phyloP scores from a whole-genome alignment of 2,797 vertebrate genomes.

The Eleutherodactylus coqui region DNA sequence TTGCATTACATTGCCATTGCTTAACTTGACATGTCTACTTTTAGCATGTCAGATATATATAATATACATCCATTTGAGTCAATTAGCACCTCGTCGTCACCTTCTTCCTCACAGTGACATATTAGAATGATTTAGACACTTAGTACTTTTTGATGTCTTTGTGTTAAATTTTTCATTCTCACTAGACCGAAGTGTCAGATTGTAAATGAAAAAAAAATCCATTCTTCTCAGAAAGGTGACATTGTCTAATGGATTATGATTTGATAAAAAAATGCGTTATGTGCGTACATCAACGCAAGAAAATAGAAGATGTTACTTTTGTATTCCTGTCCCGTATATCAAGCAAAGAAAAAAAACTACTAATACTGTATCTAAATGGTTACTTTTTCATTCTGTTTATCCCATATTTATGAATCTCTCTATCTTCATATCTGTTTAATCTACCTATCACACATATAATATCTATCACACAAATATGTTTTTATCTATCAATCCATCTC shows the following conservation, averaged over 20 bases:
- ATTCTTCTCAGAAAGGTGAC: background rate
- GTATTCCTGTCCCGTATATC: background rate
- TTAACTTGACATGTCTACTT: background rate
- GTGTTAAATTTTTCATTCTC: background rate
- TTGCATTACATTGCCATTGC: background rate
- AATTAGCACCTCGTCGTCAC: constrained; percentile 8
- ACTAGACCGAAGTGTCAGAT: background rate
- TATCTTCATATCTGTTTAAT: no score
- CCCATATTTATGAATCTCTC: no score
- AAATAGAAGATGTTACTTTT: background rate
- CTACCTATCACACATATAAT: no score
- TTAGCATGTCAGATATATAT: background rate
- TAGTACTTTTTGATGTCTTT: background rate
- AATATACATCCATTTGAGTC: background rate
- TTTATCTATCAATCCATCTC: background rate
- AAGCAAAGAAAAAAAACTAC: no score
- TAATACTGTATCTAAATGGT: no score
- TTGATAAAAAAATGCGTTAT: background rate
- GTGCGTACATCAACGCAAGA: no score
- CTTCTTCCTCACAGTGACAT: background rate
- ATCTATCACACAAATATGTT: no score
- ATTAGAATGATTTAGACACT: background rate
- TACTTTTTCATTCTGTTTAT: no score
- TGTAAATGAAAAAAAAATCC: background rate
- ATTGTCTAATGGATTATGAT: background rate